Conservation (phyloP, 2,797 vertebrate species). For the Protosalanx chinensis region DNA sequence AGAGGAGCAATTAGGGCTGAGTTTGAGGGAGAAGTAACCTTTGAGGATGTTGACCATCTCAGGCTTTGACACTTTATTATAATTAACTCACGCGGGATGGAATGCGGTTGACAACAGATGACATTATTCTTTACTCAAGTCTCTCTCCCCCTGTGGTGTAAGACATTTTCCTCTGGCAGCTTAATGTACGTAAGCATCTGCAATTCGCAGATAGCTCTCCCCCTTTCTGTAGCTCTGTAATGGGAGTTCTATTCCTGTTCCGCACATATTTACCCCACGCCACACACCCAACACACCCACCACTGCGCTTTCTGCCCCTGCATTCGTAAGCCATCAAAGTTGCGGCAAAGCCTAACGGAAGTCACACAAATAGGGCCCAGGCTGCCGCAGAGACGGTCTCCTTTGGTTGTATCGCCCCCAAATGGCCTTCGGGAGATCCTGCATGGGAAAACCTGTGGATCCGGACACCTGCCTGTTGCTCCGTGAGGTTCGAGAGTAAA, state of each 20-base stretch:
- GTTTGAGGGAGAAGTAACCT: no score
- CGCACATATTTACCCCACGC: neutral
- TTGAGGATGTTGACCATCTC: no score
- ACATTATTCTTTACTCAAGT: neutral
- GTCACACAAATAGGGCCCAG: neutral
- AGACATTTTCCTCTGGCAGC: no score
- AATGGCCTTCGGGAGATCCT: constrained; percentile 22
- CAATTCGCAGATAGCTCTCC: no score
- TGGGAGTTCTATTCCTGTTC: neutral
- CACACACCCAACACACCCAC: neutral
- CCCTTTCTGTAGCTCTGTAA: no score
- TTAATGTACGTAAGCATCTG: no score
- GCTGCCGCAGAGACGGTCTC: neutral
- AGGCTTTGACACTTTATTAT: no score
- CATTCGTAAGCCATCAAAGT: constrained; percentile 52
- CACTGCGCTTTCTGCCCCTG: constrained; percentile 33
- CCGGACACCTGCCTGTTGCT: constrained; percentile 23
- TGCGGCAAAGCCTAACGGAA: constrained; percentile 48
- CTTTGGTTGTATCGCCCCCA: constrained; percentile 52
- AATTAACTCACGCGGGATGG: neutral
- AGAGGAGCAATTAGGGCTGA: neutral
- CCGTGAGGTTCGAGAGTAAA: neutral
- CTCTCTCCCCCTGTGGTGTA: neutral
- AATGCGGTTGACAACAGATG: neutral
- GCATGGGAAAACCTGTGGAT: constrained; percentile 12